These are phyloP conservation scores for Atherix ibis DNA, from an alignment of 2,888 invertebrate species.

Conservation along the genomic window DNA sequence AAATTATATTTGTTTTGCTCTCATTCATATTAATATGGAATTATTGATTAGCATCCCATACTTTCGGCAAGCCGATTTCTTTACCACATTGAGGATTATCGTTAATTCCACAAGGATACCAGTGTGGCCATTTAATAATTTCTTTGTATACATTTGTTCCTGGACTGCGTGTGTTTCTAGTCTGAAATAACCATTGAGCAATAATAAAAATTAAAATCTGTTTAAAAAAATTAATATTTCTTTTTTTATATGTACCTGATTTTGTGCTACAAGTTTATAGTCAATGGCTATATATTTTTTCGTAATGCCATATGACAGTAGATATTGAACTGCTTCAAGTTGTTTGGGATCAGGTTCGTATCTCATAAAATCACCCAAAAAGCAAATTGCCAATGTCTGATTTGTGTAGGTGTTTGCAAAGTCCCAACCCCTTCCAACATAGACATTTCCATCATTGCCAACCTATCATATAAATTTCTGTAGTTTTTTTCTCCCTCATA, in stretches of 20 bases:
- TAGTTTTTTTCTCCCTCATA: neutral
- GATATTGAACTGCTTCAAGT: conserved; percentile 31
- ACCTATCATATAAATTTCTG: conserved; percentile 32
- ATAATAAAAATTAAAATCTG: neutral
- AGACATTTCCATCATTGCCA: conserved; percentile 39
- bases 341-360: conserved; percentile 30
- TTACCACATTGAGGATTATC: conserved; percentile 22
- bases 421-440: conserved; percentile 38
- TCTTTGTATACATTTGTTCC: conserved; percentile 34
- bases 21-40: too few species aligned
- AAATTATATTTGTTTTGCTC: too few species aligned
- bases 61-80: conserved; percentile 23
- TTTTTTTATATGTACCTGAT: conserved; percentile 30
- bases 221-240: neutral
- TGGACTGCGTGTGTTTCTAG: conserved; percentile 33
- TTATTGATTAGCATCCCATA: conserved; percentile 18
- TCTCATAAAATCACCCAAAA: conserved; percentile 36
- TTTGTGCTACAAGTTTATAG: conserved; percentile 37
- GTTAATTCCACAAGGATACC: conserved; percentile 23
- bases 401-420: conserved; percentile 37
- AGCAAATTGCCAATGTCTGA: conserved; percentile 33
- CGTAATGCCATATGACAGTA: conserved; percentile 33
- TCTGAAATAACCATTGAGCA: conserved; percentile 17
- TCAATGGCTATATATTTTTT: conserved; percentile 29
- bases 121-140: conserved; percentile 37